phyloP scores from a whole-genome alignment of 2,797 vertebrate species.

The Molossus alvarezi region DNA sequence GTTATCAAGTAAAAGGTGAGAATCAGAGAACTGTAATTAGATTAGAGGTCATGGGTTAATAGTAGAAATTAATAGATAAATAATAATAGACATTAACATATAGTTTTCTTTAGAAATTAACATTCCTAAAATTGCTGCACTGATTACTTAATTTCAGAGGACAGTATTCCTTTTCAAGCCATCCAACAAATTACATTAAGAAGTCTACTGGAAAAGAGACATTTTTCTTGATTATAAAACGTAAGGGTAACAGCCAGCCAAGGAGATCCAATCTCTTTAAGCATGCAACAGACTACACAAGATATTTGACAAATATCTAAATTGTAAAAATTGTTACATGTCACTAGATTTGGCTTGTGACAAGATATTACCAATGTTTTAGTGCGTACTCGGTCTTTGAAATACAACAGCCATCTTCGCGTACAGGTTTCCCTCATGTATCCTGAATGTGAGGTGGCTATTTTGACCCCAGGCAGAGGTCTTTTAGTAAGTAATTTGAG shows the following conservation, averaged over 20 bases:
- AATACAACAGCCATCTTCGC: background rate
- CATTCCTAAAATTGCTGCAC: background rate
- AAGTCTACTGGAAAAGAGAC: background rate
- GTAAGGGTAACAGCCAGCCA: background rate
- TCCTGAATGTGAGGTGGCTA: background rate
- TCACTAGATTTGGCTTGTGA: background rate
- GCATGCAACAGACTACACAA: background rate
- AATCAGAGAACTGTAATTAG: background rate
- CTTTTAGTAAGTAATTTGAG: conserved; percentile 47
- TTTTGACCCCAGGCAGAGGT: background rate
- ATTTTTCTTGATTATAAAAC: background rate
- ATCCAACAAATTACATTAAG: background rate
- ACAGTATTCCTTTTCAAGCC: background rate
- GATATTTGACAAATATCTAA: background rate
- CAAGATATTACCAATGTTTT: background rate
- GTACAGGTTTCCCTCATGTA: background rate
- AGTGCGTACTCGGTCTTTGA: background rate
- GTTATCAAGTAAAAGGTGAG: background rate
- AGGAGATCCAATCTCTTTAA: background rate
- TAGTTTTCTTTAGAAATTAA: background rate
- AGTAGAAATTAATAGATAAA: background rate
- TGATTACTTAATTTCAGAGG: background rate
- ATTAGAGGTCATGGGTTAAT: background rate
- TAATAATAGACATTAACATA: background rate
- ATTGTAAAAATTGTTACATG: background rate